Base-by-base conservation (phyloP, 2,113 vertebrate genomes). In the Aramus guarauna region DNA sequence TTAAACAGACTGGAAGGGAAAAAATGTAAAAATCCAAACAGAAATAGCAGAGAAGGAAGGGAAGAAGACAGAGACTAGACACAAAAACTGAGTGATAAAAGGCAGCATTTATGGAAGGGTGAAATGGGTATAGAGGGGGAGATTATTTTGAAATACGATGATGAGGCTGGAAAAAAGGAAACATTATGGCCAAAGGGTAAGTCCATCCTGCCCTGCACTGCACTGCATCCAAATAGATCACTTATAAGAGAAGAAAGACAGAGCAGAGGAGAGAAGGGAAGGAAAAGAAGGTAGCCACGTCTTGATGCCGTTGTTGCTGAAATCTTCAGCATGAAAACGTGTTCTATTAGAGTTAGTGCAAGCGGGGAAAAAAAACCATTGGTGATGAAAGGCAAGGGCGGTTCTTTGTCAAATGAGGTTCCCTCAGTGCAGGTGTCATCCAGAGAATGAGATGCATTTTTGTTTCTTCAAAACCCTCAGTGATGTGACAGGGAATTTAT, bases 381-480 rank as follows among this genome's bases (percentile, higher is more conserved):
- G 15, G 2, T 56, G 52, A 20, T 0, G 1, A 75, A 64, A 16
- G 34, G 52, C 48, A 72, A 53, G 41, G 36, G 47, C 0, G 0
- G 11, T 14, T 48, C 77, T 87, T 8, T 68, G 68, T 37, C 52
- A 89, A 23, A 67, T 50, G 32, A 69, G 8, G 6, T 45, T 88
- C 41, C 67, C 50, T 66, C 53, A 32, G 63, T 52, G 53, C 62
- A 75, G 53, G 16, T 3, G 1, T 41, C 72, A 50, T 23, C 71
- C 56, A 69, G 52, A 27, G 36, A 83, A 92, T 0, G 3, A 78
- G 64, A 9, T 52, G 20, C 6, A 12, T 47, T 93, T 90, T 36
- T 20, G 4, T 50, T 43, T 29, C 66, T 41, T 73, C 74, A 50
- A 59, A 56, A 21, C 39, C 24, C 36, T 3, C 32, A 24, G 55